These are phyloP conservation scores for Rhinogobius similis DNA, from an alignment of 2,113 vertebrate genomes.

Conservation along the genomic window DNA sequence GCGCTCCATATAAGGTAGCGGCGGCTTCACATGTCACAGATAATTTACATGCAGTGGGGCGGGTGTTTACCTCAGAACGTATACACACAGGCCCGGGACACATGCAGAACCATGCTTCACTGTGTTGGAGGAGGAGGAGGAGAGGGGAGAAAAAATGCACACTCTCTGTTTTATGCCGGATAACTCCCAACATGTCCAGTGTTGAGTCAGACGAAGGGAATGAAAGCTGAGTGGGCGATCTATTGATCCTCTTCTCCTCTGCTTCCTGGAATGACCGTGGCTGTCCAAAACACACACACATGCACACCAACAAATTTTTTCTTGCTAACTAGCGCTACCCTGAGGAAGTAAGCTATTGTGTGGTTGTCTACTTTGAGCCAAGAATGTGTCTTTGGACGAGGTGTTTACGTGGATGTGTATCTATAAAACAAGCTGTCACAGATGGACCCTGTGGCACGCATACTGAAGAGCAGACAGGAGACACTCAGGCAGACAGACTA, in stretches of 20 bases:
- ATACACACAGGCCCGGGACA: conserved; percentile 20
- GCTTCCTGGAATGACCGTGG: conserved; percentile 71
- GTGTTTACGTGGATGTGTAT: conserved; percentile 35
- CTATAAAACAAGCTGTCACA: conserved; percentile 61
- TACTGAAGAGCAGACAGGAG: conserved; percentile 32
- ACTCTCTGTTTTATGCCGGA: conserved; percentile 54
- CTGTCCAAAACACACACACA: conserved; percentile 49
- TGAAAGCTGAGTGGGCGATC: conserved; percentile 74
- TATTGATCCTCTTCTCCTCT: conserved; percentile 69
- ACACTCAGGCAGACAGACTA: conserved; percentile 39
- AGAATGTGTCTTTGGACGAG: conserved; percentile 53
- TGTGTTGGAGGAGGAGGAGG: conserved; percentile 49
- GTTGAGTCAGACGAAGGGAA: conserved; percentile 74
- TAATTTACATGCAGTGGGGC: conserved; percentile 83
- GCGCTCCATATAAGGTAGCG: conserved; percentile 87
- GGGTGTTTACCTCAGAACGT: conserved; percentile 75
- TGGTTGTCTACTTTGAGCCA: conserved; percentile 59
- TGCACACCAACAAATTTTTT: conserved; percentile 43
- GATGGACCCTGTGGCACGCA: conserved; percentile 51
- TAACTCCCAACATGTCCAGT: conserved; percentile 63
- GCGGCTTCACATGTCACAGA: conserved; percentile 84
- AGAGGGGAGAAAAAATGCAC: conserved; percentile 37
- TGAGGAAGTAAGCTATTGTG: conserved; percentile 69
- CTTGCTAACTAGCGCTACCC: conserved; percentile 64
- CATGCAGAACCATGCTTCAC: conserved; percentile 57